These are phyloP conservation scores for Paragorgia papillata DNA, from an alignment of 92 coral and sea anemone genomes.

Conservation along the genomic window DNA sequence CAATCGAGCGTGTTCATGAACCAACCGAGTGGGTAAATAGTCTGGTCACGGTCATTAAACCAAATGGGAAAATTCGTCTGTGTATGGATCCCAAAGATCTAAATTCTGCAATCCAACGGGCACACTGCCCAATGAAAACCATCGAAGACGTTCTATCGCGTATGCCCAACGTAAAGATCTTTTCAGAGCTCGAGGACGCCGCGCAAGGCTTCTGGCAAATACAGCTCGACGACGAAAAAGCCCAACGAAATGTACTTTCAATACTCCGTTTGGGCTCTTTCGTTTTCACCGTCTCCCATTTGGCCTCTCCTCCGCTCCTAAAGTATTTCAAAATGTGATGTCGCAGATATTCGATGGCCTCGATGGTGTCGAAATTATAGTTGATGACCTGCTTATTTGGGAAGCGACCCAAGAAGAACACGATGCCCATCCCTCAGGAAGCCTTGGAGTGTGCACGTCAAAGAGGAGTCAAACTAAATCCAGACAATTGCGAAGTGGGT, in stretches of 20 bases:
- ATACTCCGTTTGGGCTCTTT: neutral
- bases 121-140: constrained; percentile 50
- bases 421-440: neutral
- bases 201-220: constrained; percentile 48
- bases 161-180: constrained; percentile 52
- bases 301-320: constrained; percentile 45
- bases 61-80: constrained; percentile 33
- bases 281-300: constrained; percentile 37
- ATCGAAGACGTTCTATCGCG: constrained; percentile 44
- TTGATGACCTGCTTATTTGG: constrained; percentile 45
- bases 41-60: constrained; percentile 3
- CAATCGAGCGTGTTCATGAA: constrained; percentile 14
- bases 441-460: constrained; percentile 4
- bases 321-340: constrained; percentile 47
- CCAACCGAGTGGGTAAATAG: too few species aligned
- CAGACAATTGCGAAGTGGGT: constrained; percentile 11
- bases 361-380: constrained; percentile 44
- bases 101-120: constrained; percentile 43
- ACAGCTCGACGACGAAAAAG: constrained; percentile 42
- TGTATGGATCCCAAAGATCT: constrained; percentile 49
- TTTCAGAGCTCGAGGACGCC: constrained; percentile 53
- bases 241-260: constrained; percentile 34
- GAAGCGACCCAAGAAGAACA: constrained; percentile 18
- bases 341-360: constrained; percentile 35
- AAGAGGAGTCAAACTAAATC: constrained; percentile 3